Conservation (phyloP, 2,888 invertebrate species). For the Leucophora obtusa region DNA sequence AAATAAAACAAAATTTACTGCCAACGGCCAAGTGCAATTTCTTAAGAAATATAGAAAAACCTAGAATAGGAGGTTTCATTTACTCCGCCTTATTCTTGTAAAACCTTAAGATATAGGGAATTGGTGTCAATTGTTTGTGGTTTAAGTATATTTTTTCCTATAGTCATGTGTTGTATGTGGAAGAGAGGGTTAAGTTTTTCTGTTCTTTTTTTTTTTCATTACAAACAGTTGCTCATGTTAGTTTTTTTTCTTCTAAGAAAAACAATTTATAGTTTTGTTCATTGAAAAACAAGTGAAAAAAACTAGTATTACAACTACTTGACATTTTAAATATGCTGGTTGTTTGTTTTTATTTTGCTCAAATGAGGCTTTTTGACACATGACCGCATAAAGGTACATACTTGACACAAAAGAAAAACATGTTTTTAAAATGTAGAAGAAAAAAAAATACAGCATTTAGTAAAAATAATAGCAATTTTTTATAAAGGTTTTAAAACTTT, state of each 20-base stretch:
- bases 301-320: conserved; percentile 31
- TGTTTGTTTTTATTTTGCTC: background rate
- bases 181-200: background rate
- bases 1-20: conserved; percentile 27
- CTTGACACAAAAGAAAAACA: conserved; percentile 41
- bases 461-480: background rate
- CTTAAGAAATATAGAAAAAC: conserved; percentile 34
- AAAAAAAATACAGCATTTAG: background rate
- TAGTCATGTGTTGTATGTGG: background rate
- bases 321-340: conserved; percentile 47
- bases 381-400: conserved; percentile 50
- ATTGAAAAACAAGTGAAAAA: conserved; percentile 3
- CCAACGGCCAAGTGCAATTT: conserved; percentile 58
- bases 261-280: background rate
- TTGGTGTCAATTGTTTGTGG: conserved; percentile 39
- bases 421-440: conserved; percentile 1
- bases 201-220: background rate
- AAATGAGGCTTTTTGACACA: conserved; percentile 57
- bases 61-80: conserved; percentile 20
- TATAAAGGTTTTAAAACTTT: background rate
- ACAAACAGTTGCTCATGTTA: conserved; percentile 2
- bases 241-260: conserved; percentile 1
- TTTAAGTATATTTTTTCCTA: background rate
- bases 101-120: conserved; percentile 21
- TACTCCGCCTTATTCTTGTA: conserved; percentile 36